phyloP scores from a whole-genome alignment of 2,113 vertebrate species.

The Pseudolaguvia tuberculata region DNA sequence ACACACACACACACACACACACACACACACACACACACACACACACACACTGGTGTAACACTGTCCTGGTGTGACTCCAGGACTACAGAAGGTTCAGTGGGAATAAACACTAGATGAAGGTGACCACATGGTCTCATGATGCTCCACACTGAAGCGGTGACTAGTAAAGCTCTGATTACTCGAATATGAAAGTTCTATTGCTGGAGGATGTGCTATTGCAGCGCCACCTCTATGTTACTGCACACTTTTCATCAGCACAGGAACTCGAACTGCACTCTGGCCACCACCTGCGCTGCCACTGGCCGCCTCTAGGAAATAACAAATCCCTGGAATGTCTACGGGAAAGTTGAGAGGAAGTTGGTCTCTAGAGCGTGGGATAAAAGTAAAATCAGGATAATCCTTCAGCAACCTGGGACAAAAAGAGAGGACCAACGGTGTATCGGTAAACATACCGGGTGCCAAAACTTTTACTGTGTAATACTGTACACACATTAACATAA shows the following conservation, averaged over 20 bases:
- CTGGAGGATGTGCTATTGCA: constrained; percentile 35
- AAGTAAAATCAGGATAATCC: constrained; percentile 84
- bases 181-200: constrained; percentile 20
- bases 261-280: neutral
- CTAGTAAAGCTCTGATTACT: neutral
- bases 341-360: constrained; percentile 96
- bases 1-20: neutral
- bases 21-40: neutral
- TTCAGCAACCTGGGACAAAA: constrained; percentile 81
- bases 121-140: neutral
- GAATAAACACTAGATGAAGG: constrained; percentile 16
- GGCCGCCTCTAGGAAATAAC: constrained; percentile 89
- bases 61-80: neutral
- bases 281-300: constrained; percentile 45
- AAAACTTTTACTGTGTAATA: neutral
- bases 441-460: too few relatives aligned
- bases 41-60: neutral
- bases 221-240: constrained; percentile 3
- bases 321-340: constrained; percentile 89
- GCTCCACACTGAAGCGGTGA: neutral
- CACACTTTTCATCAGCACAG: neutral
- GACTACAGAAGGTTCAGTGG: constrained; percentile 47
- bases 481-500: neutral
- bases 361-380: constrained; percentile 87
- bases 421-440: constrained; percentile 5